phyloP scores from a whole-genome alignment of 2,113 vertebrate species.

The Rhinopomastus cyanomelas region DNA sequence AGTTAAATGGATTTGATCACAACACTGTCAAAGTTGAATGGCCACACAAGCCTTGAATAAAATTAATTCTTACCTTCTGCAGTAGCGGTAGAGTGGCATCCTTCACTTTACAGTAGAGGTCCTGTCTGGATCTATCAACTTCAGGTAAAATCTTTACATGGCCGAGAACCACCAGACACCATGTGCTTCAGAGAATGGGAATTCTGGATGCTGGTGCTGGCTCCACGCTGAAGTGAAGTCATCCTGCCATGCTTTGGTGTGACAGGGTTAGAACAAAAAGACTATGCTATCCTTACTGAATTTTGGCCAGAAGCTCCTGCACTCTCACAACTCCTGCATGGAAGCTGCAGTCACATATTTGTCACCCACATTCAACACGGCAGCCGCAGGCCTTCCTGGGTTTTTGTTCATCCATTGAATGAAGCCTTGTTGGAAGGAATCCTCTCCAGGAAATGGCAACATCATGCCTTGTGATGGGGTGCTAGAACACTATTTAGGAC shows the following conservation, averaged over 20 bases:
- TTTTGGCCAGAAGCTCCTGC: not conserved
- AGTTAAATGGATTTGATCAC: not conserved
- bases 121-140: not conserved
- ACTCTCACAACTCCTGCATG: not conserved
- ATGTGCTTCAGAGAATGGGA: not conserved
- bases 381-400: not conserved
- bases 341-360: not conserved
- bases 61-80: not conserved
- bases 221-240: not conserved
- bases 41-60: not conserved
- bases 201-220: not conserved
- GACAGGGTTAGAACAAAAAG: not conserved
- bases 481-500: not conserved
- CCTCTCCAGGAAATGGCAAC: not conserved
- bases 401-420: not conserved
- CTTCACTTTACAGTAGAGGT: not conserved
- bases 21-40: not conserved
- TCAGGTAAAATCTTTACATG: not conserved
- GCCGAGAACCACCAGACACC: not conserved
- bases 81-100: not conserved
- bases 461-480: not conserved
- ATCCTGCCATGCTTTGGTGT: fast-evolving
- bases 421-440: not conserved
- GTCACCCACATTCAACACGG: not conserved
- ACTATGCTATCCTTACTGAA: not conserved